Base-by-base conservation (phyloP, 2,113 vertebrate genomes). In the Megalops atlanticus region DNA sequence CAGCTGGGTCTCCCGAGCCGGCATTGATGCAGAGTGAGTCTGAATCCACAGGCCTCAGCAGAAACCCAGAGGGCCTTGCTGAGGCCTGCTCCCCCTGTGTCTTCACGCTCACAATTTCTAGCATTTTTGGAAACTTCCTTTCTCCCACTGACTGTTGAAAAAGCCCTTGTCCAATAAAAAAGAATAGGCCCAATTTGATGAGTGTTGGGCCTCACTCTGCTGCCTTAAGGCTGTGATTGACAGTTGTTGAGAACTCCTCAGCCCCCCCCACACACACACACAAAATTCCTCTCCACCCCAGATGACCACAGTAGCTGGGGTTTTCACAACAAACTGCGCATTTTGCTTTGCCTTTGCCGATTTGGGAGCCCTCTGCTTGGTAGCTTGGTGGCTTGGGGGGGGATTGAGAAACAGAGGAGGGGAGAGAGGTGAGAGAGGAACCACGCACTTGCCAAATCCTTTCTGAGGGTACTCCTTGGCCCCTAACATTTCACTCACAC, bases 311-410 rank as follows among this genome's bases (percentile, higher is more conserved):
- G 36, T 21, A 45, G 41, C 74, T 11, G 11, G 40, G 40, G 8
- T 79, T 69, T 79, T 70, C 58, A 45, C 77, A 70, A 45, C 64
- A 43, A 79, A 79, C 64, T 70, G 58, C 21, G 12, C 38, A 43
- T 45, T 79, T 70, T 70, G 27, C 16, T 36, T n/a, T 33, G 41
- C n/a, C n/a, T n/a, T 18, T 45, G 58, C 58, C n/a, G 24, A 70
- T 70, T 43, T 45, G 11, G 6, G 12, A 41, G n/a, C 11, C n/a
- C 31, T 70, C 39, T 39, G 21, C 38, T 15, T 14, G 14, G 45
- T n/a, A n/a, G n/a, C 14, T 31, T 27, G 18, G 38, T 78, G 54
- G 24, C 16, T 10, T 36, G 11, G 0, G 12, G 27, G 14, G 8
- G 36, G 27, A 64, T 24, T 27, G 52, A 40, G 33, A 35, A 16